Base-by-base conservation (phyloP, 1,140 invertebrate species). In the Sycophaga agraensis region DNA sequence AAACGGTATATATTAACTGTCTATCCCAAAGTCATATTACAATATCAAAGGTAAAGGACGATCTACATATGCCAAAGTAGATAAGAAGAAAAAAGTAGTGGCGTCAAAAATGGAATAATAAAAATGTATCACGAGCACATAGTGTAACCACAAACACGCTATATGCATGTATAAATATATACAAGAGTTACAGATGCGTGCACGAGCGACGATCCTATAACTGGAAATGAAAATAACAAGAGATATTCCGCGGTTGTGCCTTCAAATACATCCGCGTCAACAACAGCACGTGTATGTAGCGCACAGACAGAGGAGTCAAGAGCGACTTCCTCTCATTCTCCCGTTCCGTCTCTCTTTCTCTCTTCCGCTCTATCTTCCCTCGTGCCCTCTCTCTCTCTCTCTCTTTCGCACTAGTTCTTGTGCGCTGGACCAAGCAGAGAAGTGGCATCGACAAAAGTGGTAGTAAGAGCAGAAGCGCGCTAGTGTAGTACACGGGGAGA, bases 151-250 rank as follows among this genome's bases (percentile, higher is more conserved):
- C n/a, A 8, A 34, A 11, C 31, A 5, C 35, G 17, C n/a, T n/a
- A n/a, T n/a, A 39, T 16, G n/a, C 37, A 5, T 16, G 35, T 14
- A 22, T 6, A 8, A 11, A 46, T 26, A 26, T 19, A 43, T 11
- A 4, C 43, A 14, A 46, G 24, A 4, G 26, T 26, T 24, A 31
- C 22, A 40, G n/a, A n/a, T n/a, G n/a, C n/a, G n/a, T n/a, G n/a
- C n/a, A n/a, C n/a, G n/a, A n/a, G n/a, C n/a, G n/a, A n/a, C n/a
- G n/a, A n/a, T n/a, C n/a, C n/a, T n/a, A n/a, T n/a, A n/a, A n/a
- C n/a, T n/a, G n/a, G n/a, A n/a, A 53, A 53, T 40, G 50, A 53
- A 39, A 53, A 53, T 37, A 53, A 40, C 14, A 40, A 53, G 50
- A 53, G 50, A 53, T 26, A 40, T 40, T 11, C 14, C 50, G 35